phyloP scores from a whole-genome alignment of 2,888 invertebrate genomes.

The Erpobdella octoculata region DNA sequence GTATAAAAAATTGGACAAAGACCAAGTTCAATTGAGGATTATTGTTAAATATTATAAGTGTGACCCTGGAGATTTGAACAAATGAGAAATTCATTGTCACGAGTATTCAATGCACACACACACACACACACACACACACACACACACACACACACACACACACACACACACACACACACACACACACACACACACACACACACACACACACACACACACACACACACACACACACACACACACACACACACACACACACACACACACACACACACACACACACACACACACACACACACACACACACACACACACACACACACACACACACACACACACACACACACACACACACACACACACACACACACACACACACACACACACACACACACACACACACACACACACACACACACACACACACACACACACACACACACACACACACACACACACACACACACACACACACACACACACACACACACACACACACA shows the following conservation, averaged over 20 bases:
- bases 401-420: constrained; percentile 20
- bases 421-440: constrained; percentile 1
- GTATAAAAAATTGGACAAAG: too few species aligned
- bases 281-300: constrained; percentile 24
- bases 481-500: too few species aligned
- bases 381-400: constrained; percentile 22
- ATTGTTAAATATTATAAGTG: too few species aligned
- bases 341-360: constrained; percentile 22
- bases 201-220: constrained; percentile 24
- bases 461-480: too few species aligned
- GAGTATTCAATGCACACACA: constrained; percentile 14
- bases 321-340: constrained; percentile 21
- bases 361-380: constrained; percentile 22
- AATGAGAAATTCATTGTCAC: too few species aligned
- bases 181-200: constrained; percentile 24
- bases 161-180: constrained; percentile 24
- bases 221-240: constrained; percentile 19
- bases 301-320: constrained; percentile 22
- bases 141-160: constrained; percentile 24
- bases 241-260: constrained; percentile 20
- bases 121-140: constrained; percentile 20
- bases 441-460: too few species aligned
- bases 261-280: constrained; percentile 19
- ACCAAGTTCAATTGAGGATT: too few species aligned
- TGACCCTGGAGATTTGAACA: too few species aligned